Conservation (phyloP, 2,888 invertebrate genomes). For the Theretra japonica region DNA sequence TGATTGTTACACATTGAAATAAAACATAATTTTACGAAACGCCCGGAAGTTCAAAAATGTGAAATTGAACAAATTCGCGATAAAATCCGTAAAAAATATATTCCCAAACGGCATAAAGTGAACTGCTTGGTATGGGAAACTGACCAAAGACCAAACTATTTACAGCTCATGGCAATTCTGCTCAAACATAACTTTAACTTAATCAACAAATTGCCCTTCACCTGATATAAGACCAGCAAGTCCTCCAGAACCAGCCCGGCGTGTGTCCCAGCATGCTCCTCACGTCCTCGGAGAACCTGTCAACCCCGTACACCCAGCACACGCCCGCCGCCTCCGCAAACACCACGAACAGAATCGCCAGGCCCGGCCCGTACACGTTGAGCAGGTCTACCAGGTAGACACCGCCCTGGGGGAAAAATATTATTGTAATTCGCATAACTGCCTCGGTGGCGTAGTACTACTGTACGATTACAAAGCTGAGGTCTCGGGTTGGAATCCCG, state of each 20-base stretch:
- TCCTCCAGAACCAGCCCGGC: conserved; percentile 91
- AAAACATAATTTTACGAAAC: too few relatives aligned
- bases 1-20: too few relatives aligned
- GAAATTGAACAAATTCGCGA: too few relatives aligned
- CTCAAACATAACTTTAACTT: not conserved
- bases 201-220: conserved; percentile 36
- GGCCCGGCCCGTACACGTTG: conserved; percentile 94
- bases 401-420: conserved; percentile 87
- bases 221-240: conserved; percentile 93
- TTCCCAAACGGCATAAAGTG: too few relatives aligned
- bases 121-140: too few relatives aligned
- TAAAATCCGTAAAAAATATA: too few relatives aligned
- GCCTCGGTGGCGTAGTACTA: too few relatives aligned
- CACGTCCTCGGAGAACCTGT: conserved; percentile 91
- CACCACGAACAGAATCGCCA: conserved; percentile 95
- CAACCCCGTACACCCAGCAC: conserved; percentile 95
- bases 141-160: too few relatives aligned
- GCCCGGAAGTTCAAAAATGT: too few relatives aligned
- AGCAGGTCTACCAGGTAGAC: conserved; percentile 94
- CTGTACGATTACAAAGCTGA: too few relatives aligned
- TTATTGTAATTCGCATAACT: too few relatives aligned
- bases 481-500: too few relatives aligned
- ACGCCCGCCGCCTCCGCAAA: conserved; percentile 96
- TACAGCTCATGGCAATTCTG: not conserved
- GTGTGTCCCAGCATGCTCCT: conserved; percentile 92